phyloP scores from a whole-genome alignment of 2,113 vertebrate species.

The Urocolius indicus region DNA sequence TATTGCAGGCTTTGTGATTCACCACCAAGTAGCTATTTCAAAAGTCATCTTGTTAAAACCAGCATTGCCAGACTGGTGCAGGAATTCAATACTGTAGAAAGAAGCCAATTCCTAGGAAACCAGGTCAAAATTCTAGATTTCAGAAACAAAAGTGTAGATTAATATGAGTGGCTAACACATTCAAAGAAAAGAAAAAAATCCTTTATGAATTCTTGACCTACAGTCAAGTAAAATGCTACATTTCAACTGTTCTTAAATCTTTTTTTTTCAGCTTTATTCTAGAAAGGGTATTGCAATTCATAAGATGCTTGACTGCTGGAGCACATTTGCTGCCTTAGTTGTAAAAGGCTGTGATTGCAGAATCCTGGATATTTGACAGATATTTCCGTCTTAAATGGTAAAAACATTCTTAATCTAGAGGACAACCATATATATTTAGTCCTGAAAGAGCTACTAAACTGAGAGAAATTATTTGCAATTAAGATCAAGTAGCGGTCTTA shows the following conservation, averaged over 20 bases:
- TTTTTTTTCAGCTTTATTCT: neutral
- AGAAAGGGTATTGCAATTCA: neutral
- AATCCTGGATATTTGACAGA: neutral
- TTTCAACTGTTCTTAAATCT: constrained; percentile 6
- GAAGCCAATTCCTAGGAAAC: neutral
- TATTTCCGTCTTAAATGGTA: neutral
- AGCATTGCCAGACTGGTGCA: neutral
- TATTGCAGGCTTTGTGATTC: neutral
- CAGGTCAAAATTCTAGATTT: neutral
- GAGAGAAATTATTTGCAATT: neutral
- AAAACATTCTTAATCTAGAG: constrained; percentile 4
- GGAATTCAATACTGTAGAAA: neutral
- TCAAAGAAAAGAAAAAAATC: neutral
- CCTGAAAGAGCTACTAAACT: neutral
- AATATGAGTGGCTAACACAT: neutral
- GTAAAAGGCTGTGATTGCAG: neutral
- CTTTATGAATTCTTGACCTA: constrained; percentile 32
- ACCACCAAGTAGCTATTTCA: neutral
- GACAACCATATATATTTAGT: neutral
- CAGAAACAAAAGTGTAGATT: neutral
- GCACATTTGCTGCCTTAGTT: constrained; percentile 27
- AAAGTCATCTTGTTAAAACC: neutral
- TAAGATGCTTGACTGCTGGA: constrained; percentile 23
- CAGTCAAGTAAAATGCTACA: neutral
- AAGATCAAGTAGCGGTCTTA: neutral